These are phyloP conservation scores for Orthosia cruda DNA, from an alignment of 2,888 invertebrate genomes.

Conservation along the genomic window DNA sequence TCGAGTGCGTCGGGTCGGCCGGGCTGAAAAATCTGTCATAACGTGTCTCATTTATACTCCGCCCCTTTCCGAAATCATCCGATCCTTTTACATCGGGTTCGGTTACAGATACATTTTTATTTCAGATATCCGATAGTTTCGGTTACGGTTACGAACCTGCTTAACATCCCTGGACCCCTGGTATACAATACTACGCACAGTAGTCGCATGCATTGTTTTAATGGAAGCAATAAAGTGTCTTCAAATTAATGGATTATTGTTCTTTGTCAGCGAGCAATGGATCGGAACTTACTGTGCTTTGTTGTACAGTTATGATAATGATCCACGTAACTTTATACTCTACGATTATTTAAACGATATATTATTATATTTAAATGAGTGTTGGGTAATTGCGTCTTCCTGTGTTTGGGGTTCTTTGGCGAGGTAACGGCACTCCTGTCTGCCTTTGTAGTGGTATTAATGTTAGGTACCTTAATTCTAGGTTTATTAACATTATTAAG, in stretches of 20 bases:
- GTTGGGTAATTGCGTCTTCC: slow-evolving; percentile 30
- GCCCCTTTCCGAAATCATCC: no score
- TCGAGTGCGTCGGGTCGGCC: no score
- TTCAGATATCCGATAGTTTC: no score
- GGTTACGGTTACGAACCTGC: no score
- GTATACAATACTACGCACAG: slow-evolving; percentile 72
- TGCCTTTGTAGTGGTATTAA: neutral
- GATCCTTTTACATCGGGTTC: no score
- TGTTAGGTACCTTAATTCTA: neutral
- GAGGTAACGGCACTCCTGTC: slow-evolving; percentile 14
- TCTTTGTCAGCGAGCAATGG: slow-evolving; percentile 84
- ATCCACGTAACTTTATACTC: slow-evolving; percentile 69
- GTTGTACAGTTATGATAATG: slow-evolving; percentile 76
- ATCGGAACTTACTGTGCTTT: slow-evolving; percentile 81
- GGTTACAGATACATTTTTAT: no score
- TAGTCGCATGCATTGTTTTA: slow-evolving; percentile 80
- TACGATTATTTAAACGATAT: slow-evolving; percentile 57
- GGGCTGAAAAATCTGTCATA: no score
- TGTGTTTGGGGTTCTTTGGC: slow-evolving; percentile 1
- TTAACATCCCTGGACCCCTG: neutral
- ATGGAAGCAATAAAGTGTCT: slow-evolving; percentile 82
- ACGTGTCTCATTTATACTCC: no score
- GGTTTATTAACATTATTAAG: slow-evolving; percentile 1
- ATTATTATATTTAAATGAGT: slow-evolving; percentile 50
- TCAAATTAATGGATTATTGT: slow-evolving; percentile 86